phyloP scores from a whole-genome alignment of 2,113 vertebrate species.

The Oxygymnocypris stewartii region DNA sequence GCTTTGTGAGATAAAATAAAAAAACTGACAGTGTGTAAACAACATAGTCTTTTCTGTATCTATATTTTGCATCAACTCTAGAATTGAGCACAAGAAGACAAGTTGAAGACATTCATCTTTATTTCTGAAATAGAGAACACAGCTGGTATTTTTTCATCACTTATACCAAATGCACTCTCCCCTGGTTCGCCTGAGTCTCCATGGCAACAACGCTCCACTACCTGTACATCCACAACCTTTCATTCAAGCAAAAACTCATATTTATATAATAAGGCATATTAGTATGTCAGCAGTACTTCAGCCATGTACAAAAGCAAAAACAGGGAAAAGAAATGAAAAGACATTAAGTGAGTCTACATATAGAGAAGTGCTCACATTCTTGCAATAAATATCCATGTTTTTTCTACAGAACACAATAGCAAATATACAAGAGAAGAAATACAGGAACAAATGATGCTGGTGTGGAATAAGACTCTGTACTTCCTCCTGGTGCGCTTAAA shows the following conservation, averaged over 20 bases:
- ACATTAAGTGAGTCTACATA: slow-evolving; percentile 43
- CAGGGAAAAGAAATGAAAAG: slow-evolving; percentile 47
- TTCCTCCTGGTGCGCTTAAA: slow-evolving; percentile 66
- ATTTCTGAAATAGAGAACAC: slow-evolving; percentile 74
- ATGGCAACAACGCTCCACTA: slow-evolving; percentile 65
- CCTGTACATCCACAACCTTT: slow-evolving; percentile 64
- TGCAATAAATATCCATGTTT: slow-evolving; percentile 73
- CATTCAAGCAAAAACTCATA: slow-evolving; percentile 63
- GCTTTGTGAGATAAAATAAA: neutral
- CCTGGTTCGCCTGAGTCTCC: slow-evolving; percentile 57
- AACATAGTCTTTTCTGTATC: neutral
- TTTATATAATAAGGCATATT: slow-evolving; percentile 70
- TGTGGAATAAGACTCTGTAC: slow-evolving; percentile 53
- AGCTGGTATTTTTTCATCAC: slow-evolving; percentile 68
- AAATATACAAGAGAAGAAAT: slow-evolving; percentile 66
- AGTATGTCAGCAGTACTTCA: slow-evolving; percentile 69
- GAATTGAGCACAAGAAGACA: neutral
- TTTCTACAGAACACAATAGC: slow-evolving; percentile 66
- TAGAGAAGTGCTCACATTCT: slow-evolving; percentile 48
- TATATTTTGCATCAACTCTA: neutral
- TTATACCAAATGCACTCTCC: slow-evolving; percentile 63
- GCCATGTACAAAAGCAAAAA: slow-evolving; percentile 57
- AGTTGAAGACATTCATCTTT: slow-evolving; percentile 69
- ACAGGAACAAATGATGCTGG: slow-evolving; percentile 28
- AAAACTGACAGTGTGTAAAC: too few species aligned